Conservation (phyloP, 2,888 invertebrate genomes). For the Perizoma flavofasciatum region DNA sequence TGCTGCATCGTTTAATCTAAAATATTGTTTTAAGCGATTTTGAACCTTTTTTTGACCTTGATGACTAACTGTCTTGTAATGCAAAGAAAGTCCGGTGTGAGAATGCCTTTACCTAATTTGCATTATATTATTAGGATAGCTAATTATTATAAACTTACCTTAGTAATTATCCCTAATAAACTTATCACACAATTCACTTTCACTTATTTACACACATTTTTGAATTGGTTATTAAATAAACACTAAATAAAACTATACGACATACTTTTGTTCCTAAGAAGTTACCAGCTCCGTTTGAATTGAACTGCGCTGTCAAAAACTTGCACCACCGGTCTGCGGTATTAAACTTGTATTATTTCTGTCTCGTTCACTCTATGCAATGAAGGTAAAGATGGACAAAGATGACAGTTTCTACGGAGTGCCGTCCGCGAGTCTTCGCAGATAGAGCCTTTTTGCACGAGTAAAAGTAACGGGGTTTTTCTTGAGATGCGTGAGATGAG, state of each 20-base stretch:
- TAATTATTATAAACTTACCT: slow-evolving; percentile 30
- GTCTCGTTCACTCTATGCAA: slow-evolving; percentile 41
- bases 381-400: slow-evolving; percentile 42
- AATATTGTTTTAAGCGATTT: background rate
- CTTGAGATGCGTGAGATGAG: slow-evolving; percentile 79
- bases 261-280: slow-evolving; percentile 57
- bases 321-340: slow-evolving; percentile 75
- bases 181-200: slow-evolving; percentile 36
- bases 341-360: slow-evolving; percentile 55
- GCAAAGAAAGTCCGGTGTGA: slow-evolving; percentile 68
- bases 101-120: slow-evolving; percentile 50
- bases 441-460: slow-evolving; percentile 82
- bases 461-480: slow-evolving; percentile 83
- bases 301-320: slow-evolving; percentile 76
- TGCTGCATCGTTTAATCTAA: too few relatives aligned
- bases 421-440: slow-evolving; percentile 50
- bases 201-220: slow-evolving; percentile 41
- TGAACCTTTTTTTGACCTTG: slow-evolving; percentile 59
- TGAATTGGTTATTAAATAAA: slow-evolving; percentile 40
- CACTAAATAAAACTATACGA: slow-evolving; percentile 51
- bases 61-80: slow-evolving; percentile 63
- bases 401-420: slow-evolving; percentile 39
- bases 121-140: slow-evolving; percentile 37
- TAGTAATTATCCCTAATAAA: slow-evolving; percentile 29
- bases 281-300: slow-evolving; percentile 65